Evolutionary conservation across 2,113 vertebrate species (phyloP), one percentile per base, ranked within the genome.

Genomic region (Cacatua alba): DNA sequence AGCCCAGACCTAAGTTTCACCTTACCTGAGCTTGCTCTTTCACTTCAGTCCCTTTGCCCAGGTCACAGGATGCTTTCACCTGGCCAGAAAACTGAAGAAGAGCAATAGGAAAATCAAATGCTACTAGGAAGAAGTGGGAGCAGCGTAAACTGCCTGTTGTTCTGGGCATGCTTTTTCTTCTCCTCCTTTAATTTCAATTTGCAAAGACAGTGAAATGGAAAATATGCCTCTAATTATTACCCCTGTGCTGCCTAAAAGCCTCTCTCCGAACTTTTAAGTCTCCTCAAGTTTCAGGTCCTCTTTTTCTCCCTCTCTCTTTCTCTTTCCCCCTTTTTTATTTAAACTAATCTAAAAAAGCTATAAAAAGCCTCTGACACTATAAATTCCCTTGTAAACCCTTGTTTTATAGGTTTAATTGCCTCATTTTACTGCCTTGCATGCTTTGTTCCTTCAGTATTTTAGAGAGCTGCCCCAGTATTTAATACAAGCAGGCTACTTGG

Each of bases 351-450:
- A 95, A 98, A 98, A 98, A 98, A 98, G 97, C 98, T 97, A 98
- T 98, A 98, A 98, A 98, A 97, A 97, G 97, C 95, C 98, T 97
- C 98, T 96, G 95, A 98, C 98, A 98, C 98, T 97, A 98, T 98
- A 98, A 98, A 98, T 96, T 97, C 95, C 97, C 98, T 98, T 97
- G 98, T 98, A 98, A 98, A 98, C 97, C 93, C 88, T 35, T 60
- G 91, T 93, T 98, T 98, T 98, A 98, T 98, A 96, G 97, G 96
- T 98, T 98, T 98, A 98, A 98, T 98, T 98, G 98, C 97, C 95
- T 97, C 95, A 74, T 97, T 98, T 98, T 98, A 98, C 96, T 97
- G 92, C 64, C 44, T 97, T 96, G 95, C 86, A 89, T 97, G 98
- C 98, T 97, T 97, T 98, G 95, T 97, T 98, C 97, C 97, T 97